Evolutionary conservation across 2,888 invertebrate genomes (phyloP).

Genomic region (Phanerotoma sp.): DNA sequence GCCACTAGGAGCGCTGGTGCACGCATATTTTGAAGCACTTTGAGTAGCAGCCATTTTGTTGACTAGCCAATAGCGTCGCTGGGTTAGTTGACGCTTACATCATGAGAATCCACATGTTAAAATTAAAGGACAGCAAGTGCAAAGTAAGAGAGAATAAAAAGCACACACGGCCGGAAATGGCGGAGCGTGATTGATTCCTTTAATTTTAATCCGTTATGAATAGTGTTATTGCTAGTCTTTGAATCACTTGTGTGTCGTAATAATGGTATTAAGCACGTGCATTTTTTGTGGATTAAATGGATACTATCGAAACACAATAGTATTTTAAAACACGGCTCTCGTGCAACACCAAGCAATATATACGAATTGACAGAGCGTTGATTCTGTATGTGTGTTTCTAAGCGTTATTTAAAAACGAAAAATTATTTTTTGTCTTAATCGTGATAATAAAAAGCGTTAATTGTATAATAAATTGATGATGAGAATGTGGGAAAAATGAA

Average conservation of each 20-base stretch:
- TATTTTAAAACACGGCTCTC: background rate
- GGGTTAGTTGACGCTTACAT: background rate
- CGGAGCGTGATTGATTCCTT: constrained; percentile 33
- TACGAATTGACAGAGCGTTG: constrained; percentile 27
- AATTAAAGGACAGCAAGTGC: constrained; percentile 17
- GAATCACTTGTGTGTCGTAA: constrained; percentile 2
- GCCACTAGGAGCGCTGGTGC: background rate
- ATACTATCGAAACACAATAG: background rate
- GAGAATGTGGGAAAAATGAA: background rate
- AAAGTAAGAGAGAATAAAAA: constrained; percentile 4
- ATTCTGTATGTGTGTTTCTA: too few species aligned
- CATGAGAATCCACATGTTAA: constrained; percentile 17
- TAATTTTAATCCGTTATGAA: constrained; percentile 13
- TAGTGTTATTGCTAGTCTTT: constrained; percentile 4
- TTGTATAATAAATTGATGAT: too few species aligned
- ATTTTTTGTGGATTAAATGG: background rate
- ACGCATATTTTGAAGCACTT: background rate
- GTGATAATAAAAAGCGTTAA: too few species aligned
- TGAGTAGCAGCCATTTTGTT: background rate
- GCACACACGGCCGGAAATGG: constrained; percentile 28
- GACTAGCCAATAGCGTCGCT: background rate
- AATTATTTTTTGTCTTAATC: too few species aligned
- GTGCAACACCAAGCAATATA: background rate
- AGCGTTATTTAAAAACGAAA: too few species aligned
- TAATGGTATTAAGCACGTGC: constrained; percentile 18